Evolutionary conservation across 2,113 vertebrate species (phyloP).

Genomic region (Chinchilla lanigera): DNA sequence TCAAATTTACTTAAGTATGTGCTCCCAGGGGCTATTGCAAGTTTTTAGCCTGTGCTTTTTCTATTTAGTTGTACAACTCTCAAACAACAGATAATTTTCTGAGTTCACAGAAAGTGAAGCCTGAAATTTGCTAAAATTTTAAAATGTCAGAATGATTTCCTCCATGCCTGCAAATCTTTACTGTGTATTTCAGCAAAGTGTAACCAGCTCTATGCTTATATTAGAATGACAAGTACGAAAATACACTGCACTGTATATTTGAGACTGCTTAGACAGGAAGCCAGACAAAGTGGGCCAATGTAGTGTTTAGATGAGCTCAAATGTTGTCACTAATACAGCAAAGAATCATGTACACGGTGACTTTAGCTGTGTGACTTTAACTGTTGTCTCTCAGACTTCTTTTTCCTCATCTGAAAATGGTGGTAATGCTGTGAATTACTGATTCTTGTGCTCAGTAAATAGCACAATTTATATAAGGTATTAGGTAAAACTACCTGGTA

Average conservation of each 20-base stretch:
- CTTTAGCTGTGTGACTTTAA: not conserved
- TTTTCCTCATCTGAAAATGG: not conserved
- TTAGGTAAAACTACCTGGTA: not conserved
- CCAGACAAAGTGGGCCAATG: not conserved
- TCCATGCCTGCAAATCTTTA: not conserved
- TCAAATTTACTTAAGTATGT: not conserved
- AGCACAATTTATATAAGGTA: not conserved
- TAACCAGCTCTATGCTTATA: not conserved
- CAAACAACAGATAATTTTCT: slow-evolving; percentile 10
- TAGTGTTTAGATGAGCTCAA: not conserved
- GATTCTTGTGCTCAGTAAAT: not conserved
- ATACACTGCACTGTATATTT: not conserved
- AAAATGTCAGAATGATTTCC: slow-evolving; percentile 55
- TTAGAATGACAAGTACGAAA: not conserved
- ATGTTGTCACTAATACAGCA: not conserved
- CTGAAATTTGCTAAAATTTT: slow-evolving; percentile 28
- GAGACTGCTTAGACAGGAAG: not conserved
- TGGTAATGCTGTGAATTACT: not conserved
- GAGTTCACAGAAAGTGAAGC: not conserved
- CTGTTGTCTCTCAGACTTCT: not conserved
- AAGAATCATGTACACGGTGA: no score
- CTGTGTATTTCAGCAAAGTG: not conserved
- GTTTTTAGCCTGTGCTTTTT: not conserved
- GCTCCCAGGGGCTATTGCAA: not conserved
- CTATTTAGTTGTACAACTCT: not conserved